Conservation (phyloP, 1,140 invertebrate species). For the Neodiprion lecontei region DNA sequence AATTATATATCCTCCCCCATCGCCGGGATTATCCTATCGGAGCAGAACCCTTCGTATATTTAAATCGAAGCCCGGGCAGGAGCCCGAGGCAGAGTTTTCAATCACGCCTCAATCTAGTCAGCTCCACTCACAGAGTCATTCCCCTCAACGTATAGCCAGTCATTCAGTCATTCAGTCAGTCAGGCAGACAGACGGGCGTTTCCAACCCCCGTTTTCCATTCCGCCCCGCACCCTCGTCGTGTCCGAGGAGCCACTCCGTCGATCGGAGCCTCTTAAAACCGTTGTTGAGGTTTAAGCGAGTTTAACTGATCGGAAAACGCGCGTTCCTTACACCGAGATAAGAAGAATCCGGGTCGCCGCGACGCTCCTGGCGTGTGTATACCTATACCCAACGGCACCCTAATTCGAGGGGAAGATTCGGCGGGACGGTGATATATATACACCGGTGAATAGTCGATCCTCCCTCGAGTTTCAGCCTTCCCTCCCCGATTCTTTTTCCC, state of each 20-base stretch:
- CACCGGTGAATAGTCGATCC: too few relatives aligned
- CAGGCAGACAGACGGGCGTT: neutral
- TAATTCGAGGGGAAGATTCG: neutral
- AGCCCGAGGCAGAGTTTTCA: constrained; percentile 54
- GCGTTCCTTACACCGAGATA: constrained; percentile 45
- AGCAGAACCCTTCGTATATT: constrained; percentile 31
- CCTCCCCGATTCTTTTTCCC: too few relatives aligned
- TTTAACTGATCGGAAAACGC: constrained; percentile 57
- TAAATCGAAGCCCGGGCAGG: constrained; percentile 45
- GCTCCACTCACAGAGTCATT: constrained; percentile 26
- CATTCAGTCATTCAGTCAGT: constrained; percentile 5
- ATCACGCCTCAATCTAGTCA: constrained; percentile 57
- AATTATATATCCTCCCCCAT: constrained; percentile 5
- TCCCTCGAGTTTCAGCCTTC: too few relatives aligned
- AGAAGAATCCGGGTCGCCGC: constrained; percentile 27
- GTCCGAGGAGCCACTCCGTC: neutral
- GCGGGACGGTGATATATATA: too few relatives aligned
- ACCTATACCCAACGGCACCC: neutral
- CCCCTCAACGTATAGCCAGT: constrained; percentile 26
- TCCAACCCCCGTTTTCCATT: constrained; percentile 17
- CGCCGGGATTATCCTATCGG: constrained; percentile 4
- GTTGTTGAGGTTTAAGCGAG: constrained; percentile 43
- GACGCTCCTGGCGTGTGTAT: neutral
- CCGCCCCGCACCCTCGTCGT: constrained; percentile 14
- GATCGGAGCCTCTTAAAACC: constrained; percentile 31